phyloP scores from a whole-genome alignment of 2,888 invertebrate genomes.

The Syrphus vitripennis region DNA sequence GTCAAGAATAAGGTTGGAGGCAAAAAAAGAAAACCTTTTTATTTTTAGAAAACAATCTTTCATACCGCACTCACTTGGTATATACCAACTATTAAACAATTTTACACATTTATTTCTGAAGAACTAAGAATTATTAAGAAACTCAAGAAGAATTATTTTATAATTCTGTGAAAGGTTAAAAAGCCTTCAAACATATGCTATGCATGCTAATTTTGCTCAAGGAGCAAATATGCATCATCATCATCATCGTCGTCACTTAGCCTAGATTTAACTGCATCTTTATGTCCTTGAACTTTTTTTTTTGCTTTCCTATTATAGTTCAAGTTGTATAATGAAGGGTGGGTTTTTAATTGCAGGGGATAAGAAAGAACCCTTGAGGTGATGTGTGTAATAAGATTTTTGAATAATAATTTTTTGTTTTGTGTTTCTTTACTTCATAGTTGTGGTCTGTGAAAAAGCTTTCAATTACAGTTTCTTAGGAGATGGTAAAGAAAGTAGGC shows the following conservation, averaged over 20 bases:
- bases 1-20: not conserved
- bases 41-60: too few species aligned
- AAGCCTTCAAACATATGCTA: slow-evolving; percentile 14
- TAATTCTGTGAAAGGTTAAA: not conserved
- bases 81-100: not conserved
- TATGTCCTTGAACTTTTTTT: not conserved
- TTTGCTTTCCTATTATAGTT: not conserved
- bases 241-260: slow-evolving; percentile 26
- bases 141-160: not conserved
- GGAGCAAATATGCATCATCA: slow-evolving; percentile 21
- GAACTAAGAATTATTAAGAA: not conserved
- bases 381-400: not conserved
- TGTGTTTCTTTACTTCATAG: not conserved
- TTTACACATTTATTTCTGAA: not conserved
- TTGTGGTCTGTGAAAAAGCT: not conserved
- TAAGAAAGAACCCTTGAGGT: not conserved
- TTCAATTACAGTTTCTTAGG: not conserved
- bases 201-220: slow-evolving; percentile 53
- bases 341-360: not conserved
- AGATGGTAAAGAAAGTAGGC: not conserved
- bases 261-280: slow-evolving; percentile 43
- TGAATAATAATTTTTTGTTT: not conserved
- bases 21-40: too few species aligned
- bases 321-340: slow-evolving; percentile 8
- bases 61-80: not conserved